A percentile compares a stretch with the other conserved stretches of the same genome.
These are phyloP conservation scores for Thecophora atra DNA, from an alignment of 2,888 invertebrate genomes.

Conservation along the genomic window DNA sequence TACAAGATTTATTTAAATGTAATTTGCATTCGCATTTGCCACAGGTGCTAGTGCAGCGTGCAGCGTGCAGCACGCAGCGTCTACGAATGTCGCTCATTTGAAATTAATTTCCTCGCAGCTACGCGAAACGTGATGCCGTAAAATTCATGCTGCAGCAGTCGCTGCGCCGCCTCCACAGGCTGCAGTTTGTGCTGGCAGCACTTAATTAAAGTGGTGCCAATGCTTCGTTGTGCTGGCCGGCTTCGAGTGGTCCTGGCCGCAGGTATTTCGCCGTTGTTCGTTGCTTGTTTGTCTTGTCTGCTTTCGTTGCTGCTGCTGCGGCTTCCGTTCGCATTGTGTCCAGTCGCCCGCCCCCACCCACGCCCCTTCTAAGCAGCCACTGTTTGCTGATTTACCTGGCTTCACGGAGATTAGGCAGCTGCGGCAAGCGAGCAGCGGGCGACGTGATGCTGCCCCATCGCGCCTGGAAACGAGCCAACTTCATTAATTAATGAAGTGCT, in stretches of 20 bases:
- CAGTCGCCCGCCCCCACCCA: neutral
- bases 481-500: slow-evolving; percentile 7
- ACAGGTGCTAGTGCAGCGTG: slow-evolving; percentile 20
- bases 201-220: slow-evolving; percentile 29
- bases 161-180: neutral
- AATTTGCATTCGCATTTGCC: neutral
- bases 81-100: neutral
- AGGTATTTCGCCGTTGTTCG: neutral
- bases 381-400: slow-evolving; percentile 11
- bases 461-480: neutral
- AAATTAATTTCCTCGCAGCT: slow-evolving; percentile 14
- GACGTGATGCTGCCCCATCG: too few relatives aligned
- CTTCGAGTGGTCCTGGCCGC: neutral
- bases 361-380: neutral
- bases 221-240: slow-evolving; percentile 13
- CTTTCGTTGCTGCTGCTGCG: too few relatives aligned
- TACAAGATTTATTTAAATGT: neutral
- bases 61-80: slow-evolving; percentile 10
- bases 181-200: slow-evolving; percentile 18
- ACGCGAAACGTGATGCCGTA: neutral
- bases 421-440: neutral
- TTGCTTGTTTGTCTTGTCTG: slow-evolving; percentile 1
- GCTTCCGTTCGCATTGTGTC: neutral
- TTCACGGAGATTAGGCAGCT: slow-evolving; percentile 1
- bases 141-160: neutral